Percentiles rank a stretch among this genome's conserved stretches.
phyloP scores from a whole-genome alignment of 2,888 invertebrate species.

The Dolichomitus sp. region DNA sequence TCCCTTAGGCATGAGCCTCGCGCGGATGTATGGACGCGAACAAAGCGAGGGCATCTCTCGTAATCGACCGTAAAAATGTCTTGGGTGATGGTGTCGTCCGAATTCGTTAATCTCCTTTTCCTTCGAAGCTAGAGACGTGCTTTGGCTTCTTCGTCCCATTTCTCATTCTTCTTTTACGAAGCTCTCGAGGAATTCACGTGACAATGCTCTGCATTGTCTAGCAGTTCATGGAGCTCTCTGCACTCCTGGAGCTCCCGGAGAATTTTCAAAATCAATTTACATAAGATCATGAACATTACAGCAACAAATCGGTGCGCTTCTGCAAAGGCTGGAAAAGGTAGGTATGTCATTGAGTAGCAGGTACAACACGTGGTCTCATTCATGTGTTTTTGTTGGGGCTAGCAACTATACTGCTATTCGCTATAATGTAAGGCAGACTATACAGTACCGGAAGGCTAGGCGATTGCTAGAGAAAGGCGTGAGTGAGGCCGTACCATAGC shows the following conservation, averaged over 20 bases:
- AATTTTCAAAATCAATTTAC: constrained; percentile 23
- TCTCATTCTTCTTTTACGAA: constrained; percentile 38
- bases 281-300: constrained; percentile 6
- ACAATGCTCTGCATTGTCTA: constrained; percentile 57
- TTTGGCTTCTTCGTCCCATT: constrained; percentile 21
- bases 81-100: constrained; percentile 69
- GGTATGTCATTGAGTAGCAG: constrained; percentile 45
- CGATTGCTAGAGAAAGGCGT: constrained; percentile 64
- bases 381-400: constrained; percentile 74
- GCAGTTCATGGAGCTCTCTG: constrained; percentile 8
- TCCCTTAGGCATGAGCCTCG: constrained; percentile 43
- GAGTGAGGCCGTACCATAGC: constrained; percentile 49
- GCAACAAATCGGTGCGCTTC: neutral
- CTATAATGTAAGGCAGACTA: constrained; percentile 38
- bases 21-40: constrained; percentile 57
- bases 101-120: constrained; percentile 80
- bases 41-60: constrained; percentile 67
- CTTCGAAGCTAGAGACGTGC: constrained; percentile 52
- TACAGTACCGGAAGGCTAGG: constrained; percentile 44
- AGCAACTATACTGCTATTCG: constrained; percentile 69
- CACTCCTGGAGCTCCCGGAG: neutral
- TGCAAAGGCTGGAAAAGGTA: neutral
- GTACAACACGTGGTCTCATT: constrained; percentile 80
- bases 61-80: constrained; percentile 80
- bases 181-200: constrained; percentile 22